Base-by-base conservation (phyloP, 2,797 vertebrate genomes). In the Falco concolor region DNA sequence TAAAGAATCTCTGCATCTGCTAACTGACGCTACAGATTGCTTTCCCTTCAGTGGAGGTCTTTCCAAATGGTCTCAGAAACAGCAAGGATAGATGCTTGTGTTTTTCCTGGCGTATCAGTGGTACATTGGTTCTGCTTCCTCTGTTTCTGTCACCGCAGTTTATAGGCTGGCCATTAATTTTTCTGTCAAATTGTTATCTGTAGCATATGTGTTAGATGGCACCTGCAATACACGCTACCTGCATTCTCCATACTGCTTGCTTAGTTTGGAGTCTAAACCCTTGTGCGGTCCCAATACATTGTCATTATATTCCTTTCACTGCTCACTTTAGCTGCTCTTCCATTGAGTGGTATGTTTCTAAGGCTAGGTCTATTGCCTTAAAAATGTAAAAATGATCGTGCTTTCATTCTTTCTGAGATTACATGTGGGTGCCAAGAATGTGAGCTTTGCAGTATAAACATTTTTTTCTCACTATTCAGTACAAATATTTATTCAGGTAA, bases 1-100 rank as follows among this genome's bases (percentile, higher is more conserved):
- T 84, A 45, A 90, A 75, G 63, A 44, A 69, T 74, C 56, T 84
- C 69, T 94, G 28, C 92, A 89, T 93, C 93, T 95, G 84, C 74
- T 84, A 56, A 74, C 50, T 84, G 47, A 59, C 36, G 34, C 27
- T 88, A 42, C 80, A 86, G 59, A 76, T 74, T 93, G 67, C 45
- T 60, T 90, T 92, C 60, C 40, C 78, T 90, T 84, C 53, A 64
- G 76, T 72, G 44, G 57, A 81, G 19, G 27, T 32, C 74, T 84
- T 96, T 92, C 70, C 90, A 90, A 93, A 77, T 25, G 27, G 32
- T 77, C 25, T 87, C 74, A 53, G 68, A 82, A 92, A 34, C 63
- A 92, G 86, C 70, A 84, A 84, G 92, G 81, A 68, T 57, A 54
- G 59, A 72, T 79, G 67, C 65, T 73, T 73, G 44, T 67, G 57